Percentiles rank a stretch among this genome's conserved stretches.
These are phyloP conservation scores for Cybosia mesomella DNA, from an alignment of 2,888 invertebrate species.

Conservation along the genomic window DNA sequence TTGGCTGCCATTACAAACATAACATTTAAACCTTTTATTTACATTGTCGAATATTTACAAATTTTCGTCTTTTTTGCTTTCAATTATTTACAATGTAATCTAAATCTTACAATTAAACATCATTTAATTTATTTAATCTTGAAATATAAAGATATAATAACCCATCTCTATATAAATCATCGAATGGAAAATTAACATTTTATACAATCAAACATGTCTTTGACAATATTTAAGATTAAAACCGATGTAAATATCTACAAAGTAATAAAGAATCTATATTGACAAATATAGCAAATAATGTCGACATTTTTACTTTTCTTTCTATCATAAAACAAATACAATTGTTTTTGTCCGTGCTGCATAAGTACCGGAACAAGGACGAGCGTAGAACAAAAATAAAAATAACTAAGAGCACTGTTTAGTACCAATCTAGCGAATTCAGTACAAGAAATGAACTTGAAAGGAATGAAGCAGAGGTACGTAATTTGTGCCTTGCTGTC, in stretches of 20 bases:
- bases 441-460: constrained; percentile 55
- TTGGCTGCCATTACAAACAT: constrained; percentile 72
- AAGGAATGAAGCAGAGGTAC: constrained; percentile 44
- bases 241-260: constrained; percentile 54
- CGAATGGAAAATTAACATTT: constrained; percentile 55
- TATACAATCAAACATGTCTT: constrained; percentile 61
- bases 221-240: constrained; percentile 53
- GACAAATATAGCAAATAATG: constrained; percentile 37
- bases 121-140: constrained; percentile 44
- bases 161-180: constrained; percentile 58
- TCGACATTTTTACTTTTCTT: constrained; percentile 45
- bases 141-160: constrained; percentile 54
- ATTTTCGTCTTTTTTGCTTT: constrained; percentile 49
- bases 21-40: constrained; percentile 60
- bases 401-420: constrained; percentile 49
- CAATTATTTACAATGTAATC: constrained; percentile 61
- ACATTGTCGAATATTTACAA: constrained; percentile 66
- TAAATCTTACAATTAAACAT: constrained; percentile 45
- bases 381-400: constrained; percentile 48
- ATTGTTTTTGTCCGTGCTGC: constrained; percentile 51
- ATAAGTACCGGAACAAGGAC: constrained; percentile 47
- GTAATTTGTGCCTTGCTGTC: constrained; percentile 52
- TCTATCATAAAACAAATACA: constrained; percentile 54
- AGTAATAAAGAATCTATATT: constrained; percentile 46
- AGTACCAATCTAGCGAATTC: constrained; percentile 57